Conservation (phyloP, 2,797 vertebrate species). For the Simalia tracyae region DNA sequence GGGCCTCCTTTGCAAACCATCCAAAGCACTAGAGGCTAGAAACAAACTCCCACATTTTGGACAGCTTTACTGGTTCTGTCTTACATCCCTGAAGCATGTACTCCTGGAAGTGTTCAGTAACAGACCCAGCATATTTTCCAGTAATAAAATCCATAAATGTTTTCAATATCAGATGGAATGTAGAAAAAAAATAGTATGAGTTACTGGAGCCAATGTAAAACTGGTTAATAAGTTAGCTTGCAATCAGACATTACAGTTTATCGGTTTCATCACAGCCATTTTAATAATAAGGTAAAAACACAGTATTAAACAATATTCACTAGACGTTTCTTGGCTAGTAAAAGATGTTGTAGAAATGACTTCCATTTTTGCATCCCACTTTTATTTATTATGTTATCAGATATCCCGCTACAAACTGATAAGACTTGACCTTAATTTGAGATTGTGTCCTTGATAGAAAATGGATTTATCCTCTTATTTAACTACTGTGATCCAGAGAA, state of each 20-base stretch:
- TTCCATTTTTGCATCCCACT: slow-evolving; percentile 53
- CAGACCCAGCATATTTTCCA: slow-evolving; percentile 22
- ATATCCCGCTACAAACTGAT: slow-evolving; percentile 48
- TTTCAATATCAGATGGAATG: slow-evolving; percentile 44
- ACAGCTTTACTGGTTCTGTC: slow-evolving; percentile 48
- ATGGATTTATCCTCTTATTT: slow-evolving; percentile 56
- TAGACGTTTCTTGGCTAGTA: slow-evolving; percentile 34
- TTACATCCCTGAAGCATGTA: background rate
- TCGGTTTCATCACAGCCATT: slow-evolving; percentile 41
- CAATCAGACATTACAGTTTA: slow-evolving; percentile 23
- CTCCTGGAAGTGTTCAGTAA: slow-evolving; percentile 36
- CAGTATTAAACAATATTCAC: slow-evolving; percentile 40
- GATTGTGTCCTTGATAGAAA: slow-evolving; percentile 60
- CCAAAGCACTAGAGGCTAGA: slow-evolving; percentile 40
- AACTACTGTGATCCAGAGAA: slow-evolving; percentile 66
- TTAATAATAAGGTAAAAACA: slow-evolving; percentile 43
- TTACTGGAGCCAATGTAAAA: slow-evolving; percentile 52
- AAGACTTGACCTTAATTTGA: slow-evolving; percentile 45
- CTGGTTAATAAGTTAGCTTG: slow-evolving; percentile 24
- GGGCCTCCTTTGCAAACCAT: slow-evolving; percentile 45
- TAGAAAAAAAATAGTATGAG: slow-evolving; percentile 45
- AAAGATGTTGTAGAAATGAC: slow-evolving; percentile 53
- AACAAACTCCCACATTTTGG: slow-evolving; percentile 37
- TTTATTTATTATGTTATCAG: slow-evolving; percentile 54
- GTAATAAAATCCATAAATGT: slow-evolving; percentile 40